phyloP scores from a whole-genome alignment of 2,797 vertebrate species.

The Enoplosus armatus region DNA sequence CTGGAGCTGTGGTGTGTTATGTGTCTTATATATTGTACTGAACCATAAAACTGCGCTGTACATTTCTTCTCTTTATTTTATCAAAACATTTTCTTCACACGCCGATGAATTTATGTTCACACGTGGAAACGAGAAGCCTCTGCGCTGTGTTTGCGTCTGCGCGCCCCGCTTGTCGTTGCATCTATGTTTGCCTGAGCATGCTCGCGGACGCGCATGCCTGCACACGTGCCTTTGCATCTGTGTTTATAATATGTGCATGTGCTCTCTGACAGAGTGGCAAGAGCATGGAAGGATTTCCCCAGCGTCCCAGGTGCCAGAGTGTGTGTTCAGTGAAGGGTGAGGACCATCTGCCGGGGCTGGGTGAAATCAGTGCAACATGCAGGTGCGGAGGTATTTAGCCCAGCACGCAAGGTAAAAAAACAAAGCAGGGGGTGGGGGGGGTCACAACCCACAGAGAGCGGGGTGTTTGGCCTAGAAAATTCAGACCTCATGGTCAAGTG shows the following conservation, averaged over 20 bases:
- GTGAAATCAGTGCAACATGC: slow-evolving; percentile 79
- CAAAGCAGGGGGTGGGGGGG: slow-evolving; percentile 17
- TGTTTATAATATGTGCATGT: slow-evolving; percentile 57
- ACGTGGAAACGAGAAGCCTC: slow-evolving; percentile 6
- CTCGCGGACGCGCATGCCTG: slow-evolving; percentile 30
- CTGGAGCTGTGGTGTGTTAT: neutral
- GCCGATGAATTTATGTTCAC: neutral
- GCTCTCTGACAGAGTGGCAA: slow-evolving; percentile 46
- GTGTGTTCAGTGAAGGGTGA: slow-evolving; percentile 72
- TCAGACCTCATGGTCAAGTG: slow-evolving; percentile 62
- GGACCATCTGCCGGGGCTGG: slow-evolving; percentile 82
- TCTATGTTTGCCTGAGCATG: slow-evolving; percentile 18
- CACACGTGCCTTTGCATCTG: slow-evolving; percentile 55
- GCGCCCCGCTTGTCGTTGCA: slow-evolving; percentile 2
- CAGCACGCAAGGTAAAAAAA: slow-evolving; percentile 68
- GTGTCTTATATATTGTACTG: neutral
- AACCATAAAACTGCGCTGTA: neutral
- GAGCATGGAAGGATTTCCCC: slow-evolving; percentile 65
- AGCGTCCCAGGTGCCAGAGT: slow-evolving; percentile 69
- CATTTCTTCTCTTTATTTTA: neutral
- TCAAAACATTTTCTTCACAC: neutral
- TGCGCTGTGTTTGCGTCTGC: slow-evolving; percentile 1
- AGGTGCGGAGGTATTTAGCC: slow-evolving; percentile 81
- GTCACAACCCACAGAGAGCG: slow-evolving; percentile 56
- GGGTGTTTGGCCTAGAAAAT: slow-evolving; percentile 72